phyloP scores from a whole-genome alignment of 2,888 invertebrate genomes.

The Cantharis rustica region DNA sequence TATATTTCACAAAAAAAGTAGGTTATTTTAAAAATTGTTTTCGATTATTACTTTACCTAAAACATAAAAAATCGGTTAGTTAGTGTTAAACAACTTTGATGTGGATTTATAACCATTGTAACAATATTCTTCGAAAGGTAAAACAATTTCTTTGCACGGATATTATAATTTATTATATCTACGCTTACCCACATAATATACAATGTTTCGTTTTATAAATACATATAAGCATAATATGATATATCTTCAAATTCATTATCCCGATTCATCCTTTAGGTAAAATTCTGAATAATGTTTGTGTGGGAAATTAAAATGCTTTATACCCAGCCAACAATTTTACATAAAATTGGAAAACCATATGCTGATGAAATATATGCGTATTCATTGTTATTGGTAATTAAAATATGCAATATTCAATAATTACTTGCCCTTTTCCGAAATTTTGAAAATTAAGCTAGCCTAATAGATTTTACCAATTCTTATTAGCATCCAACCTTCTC shows the following conservation, averaged over 20 bases:
- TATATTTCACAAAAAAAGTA: background rate
- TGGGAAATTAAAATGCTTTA: background rate
- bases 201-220: background rate
- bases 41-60: background rate
- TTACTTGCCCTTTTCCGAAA: too few relatives aligned
- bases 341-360: background rate
- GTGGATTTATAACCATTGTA: background rate
- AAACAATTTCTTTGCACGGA: background rate
- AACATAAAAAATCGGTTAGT: background rate
- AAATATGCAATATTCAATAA: too few relatives aligned
- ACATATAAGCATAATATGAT: background rate
- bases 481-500: too few relatives aligned
- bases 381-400: too few relatives aligned
- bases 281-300: background rate
- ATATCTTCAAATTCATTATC: background rate
- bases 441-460: too few relatives aligned
- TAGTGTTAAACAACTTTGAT: background rate
- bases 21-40: background rate
- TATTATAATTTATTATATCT: background rate
- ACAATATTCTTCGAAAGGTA: background rate
- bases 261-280: background rate
- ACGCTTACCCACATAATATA: background rate
- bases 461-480: too few relatives aligned
- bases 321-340: too few relatives aligned
- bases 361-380: background rate